Conservation (phyloP, 2,888 invertebrate species). For the Lomographa bimaculata region DNA sequence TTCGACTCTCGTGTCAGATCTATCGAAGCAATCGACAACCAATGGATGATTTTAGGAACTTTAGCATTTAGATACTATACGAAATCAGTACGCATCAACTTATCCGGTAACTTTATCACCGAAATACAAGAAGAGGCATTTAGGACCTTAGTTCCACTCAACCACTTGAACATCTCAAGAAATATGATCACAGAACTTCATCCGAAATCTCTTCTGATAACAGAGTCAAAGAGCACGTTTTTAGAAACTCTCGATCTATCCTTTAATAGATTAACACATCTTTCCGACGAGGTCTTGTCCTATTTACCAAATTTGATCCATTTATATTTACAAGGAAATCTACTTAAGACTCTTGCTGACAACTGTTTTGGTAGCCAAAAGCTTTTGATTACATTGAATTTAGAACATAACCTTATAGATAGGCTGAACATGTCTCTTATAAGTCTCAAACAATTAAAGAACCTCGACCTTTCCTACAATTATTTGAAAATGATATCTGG, state of each 20-base stretch:
- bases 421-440: constrained; percentile 54
- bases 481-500: constrained; percentile 46
- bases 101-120: constrained; percentile 52
- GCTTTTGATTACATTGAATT: constrained; percentile 42
- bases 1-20: constrained; percentile 62
- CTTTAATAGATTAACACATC: constrained; percentile 44
- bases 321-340: constrained; percentile 56
- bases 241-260: constrained; percentile 57
- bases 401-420: constrained; percentile 53
- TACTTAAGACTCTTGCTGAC: constrained; percentile 45
- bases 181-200: constrained; percentile 51
- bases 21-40: constrained; percentile 46
- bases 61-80: constrained; percentile 55
- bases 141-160: constrained; percentile 39
- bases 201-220: constrained; percentile 42
- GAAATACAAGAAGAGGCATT: constrained; percentile 53
- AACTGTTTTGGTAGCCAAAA: constrained; percentile 48
- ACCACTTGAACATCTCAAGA: constrained; percentile 54
- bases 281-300: constrained; percentile 45
- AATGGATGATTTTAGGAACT: constrained; percentile 49
- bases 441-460: constrained; percentile 48
- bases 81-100: constrained; percentile 44
- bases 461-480: constrained; percentile 59
- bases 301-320: constrained; percentile 42
- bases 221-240: constrained; percentile 35